Evolutionary conservation across 2,888 invertebrate species (phyloP).

Genomic region (Anagyrus pseudococci): DNA sequence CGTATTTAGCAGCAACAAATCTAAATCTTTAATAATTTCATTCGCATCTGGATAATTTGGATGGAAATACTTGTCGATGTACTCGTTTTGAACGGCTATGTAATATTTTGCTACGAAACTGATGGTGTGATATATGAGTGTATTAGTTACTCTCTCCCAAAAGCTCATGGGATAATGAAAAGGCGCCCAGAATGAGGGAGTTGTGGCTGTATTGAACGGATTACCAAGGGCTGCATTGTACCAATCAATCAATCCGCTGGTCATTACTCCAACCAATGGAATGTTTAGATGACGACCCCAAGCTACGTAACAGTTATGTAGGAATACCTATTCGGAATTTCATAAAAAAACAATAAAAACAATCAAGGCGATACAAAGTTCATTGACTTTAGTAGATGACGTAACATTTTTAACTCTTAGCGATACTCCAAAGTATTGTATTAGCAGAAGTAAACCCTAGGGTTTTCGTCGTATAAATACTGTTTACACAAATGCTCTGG

Average conservation of each 20-base stretch:
- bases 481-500: too few species aligned
- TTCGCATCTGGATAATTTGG: constrained; percentile 22
- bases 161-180: constrained; percentile 8
- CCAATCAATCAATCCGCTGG: constrained; percentile 10
- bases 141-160: constrained; percentile 7
- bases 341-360: too few species aligned
- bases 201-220: constrained; percentile 3
- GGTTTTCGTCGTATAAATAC: too few species aligned
- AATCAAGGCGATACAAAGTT: too few species aligned
- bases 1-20: constrained; percentile 63
- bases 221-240: constrained; percentile 16
- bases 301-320: constrained; percentile 48
- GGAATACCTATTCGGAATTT: background rate
- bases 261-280: constrained; percentile 35
- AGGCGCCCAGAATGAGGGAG: background rate
- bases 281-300: constrained; percentile 49
- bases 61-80: constrained; percentile 27
- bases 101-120: constrained; percentile 32
- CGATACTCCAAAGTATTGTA: too few species aligned
- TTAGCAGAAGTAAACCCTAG: too few species aligned
- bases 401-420: too few species aligned
- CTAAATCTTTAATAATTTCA: constrained; percentile 50
- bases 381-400: too few species aligned
- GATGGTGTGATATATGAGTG: background rate
- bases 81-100: background rate